Evolutionary conservation across 1,140 invertebrate genomes (phyloP).

Genomic region (Panulirus ornatus): DNA sequence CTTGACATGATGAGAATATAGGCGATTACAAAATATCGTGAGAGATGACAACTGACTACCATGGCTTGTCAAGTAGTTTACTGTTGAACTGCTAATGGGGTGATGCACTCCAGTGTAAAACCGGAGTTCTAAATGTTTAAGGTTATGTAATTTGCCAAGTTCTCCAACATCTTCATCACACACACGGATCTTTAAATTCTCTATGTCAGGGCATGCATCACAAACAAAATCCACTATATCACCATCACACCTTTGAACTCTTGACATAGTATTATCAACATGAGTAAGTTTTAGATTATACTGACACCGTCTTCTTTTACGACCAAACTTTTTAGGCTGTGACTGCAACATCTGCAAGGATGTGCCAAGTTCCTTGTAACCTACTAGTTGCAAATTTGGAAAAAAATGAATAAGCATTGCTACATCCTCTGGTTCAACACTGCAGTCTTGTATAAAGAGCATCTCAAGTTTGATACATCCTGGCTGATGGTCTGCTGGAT

Average conservation of each 20-base stretch:
- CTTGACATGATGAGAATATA: conserved; percentile 26
- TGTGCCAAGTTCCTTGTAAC: conserved; percentile 52
- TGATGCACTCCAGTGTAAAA: conserved; percentile 63
- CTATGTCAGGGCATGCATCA: conserved; percentile 44
- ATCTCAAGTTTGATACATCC: conserved; percentile 52
- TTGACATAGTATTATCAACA: conserved; percentile 54
- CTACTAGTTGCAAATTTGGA: conserved; percentile 43
- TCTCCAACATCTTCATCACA: conserved; percentile 62
- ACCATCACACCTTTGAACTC: conserved; percentile 49
- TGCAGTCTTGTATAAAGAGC: conserved; percentile 60
- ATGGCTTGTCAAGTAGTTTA: conserved; percentile 18
- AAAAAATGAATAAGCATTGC: conserved; percentile 63
- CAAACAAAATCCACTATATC: conserved; percentile 55
- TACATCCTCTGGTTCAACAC: conserved; percentile 59
- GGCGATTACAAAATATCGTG: conserved; percentile 44
- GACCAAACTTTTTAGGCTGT: conserved; percentile 43
- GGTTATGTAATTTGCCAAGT: conserved; percentile 15
- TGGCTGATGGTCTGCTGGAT: conserved; percentile 19
- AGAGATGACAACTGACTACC: conserved; percentile 45
- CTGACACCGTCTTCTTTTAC: neutral
- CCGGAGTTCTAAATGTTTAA: conserved; percentile 52
- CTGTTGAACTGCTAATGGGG: conserved; percentile 31
- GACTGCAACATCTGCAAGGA: conserved; percentile 53
- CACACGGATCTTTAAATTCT: conserved; percentile 60
- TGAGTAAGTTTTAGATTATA: conserved; percentile 46